Evolutionary conservation across 2,797 vertebrate genomes (phyloP), one percentile per base, ranked within the genome.

Genomic region (Taeniopygia guttata): DNA sequence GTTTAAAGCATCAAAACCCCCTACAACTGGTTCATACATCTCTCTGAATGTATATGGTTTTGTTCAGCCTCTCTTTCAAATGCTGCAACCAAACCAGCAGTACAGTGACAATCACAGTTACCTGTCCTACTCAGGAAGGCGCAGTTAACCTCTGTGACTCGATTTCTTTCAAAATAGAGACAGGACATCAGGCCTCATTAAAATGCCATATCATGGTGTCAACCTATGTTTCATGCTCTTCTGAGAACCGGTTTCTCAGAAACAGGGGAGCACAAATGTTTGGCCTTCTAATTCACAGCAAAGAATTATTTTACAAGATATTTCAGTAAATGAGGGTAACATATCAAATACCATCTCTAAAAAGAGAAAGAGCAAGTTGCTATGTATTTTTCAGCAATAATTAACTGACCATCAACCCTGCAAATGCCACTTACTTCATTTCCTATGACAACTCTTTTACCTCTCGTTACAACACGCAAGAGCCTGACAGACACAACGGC

Each of bases 321-420:
- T 92, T 80, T 90, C 69, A 91, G 84, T 48, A 91, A 96, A 91
- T 29, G 42, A 91, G 51, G 26, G 79, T 25, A 84, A 36, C 49
- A 34, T 87, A 92, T 89, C 82, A 91, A 94, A 85, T 34, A 75
- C n/a, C 1, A 4, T 48, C 73, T 94, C 79, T 64, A 88, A 93
- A 96, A 87, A 91, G 78, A 58, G 69, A 10, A 75, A 51, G 21
- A 87, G 43, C 66, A 78, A 94, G 96, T 94, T 96, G 96, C 94
- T 96, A 91, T 95, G 93, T 96, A 95, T 88, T 95, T 95, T 96
- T 93, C 82, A 90, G 51, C 69, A 96, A 95, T 96, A 95, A 96
- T 96, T 96, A 96, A 96, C 96, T 88, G 85, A 87, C 66, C 43
- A 59, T 56, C 64, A 60, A 26, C 58, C 63, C 43, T 22, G 43